Conservation (phyloP, 2,113 vertebrate species). For the Toxotes jaculatrix region DNA sequence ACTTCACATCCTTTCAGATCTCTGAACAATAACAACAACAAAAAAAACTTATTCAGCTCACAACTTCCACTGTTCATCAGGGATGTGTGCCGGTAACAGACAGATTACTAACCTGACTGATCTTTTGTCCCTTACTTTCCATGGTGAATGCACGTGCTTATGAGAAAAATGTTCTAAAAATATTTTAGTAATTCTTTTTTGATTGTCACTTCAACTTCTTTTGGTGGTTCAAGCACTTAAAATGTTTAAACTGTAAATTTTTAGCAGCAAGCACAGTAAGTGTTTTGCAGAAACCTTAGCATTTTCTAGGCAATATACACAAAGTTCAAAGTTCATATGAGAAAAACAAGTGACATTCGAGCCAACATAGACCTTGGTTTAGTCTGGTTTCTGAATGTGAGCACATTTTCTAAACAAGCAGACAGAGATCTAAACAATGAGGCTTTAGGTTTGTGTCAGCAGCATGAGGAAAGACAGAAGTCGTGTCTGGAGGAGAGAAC, state of each 20-base stretch:
- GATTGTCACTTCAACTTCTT: neutral
- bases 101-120: neutral
- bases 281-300: neutral
- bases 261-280: neutral
- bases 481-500: constrained; percentile 56
- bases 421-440: constrained; percentile 35
- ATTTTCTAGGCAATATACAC: neutral
- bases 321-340: neutral
- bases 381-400: neutral
- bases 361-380: neutral
- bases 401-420: constrained; percentile 14
- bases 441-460: constrained; percentile 31
- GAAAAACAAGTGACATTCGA: neutral
- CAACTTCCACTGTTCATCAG: neutral
- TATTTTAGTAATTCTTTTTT: neutral
- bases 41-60: neutral
- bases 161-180: too few species aligned
- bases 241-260: neutral
- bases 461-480: constrained; percentile 40
- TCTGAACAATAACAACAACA: constrained; percentile 14
- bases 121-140: too few species aligned
- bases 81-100: neutral
- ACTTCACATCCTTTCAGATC: neutral
- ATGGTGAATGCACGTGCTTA: too few species aligned
- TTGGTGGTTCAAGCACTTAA: neutral